Conservation (phyloP, 2,888 invertebrate species). For the Polyploca ridens region DNA sequence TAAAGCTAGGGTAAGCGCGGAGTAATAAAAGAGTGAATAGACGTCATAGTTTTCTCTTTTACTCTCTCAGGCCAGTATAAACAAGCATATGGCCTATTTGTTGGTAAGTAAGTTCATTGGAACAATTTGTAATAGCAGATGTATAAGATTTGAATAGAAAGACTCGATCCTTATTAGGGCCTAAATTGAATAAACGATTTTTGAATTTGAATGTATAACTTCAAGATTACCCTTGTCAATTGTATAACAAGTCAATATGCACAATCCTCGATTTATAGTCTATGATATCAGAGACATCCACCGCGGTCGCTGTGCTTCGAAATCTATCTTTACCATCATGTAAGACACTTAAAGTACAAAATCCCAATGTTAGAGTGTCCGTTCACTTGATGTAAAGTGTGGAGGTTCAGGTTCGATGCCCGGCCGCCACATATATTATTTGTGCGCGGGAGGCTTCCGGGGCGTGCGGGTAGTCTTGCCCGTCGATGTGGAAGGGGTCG, state of each 20-base stretch:
- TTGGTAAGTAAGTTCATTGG: too few relatives aligned
- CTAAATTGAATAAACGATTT: too few relatives aligned
- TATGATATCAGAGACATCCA: not conserved
- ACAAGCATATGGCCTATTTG: too few relatives aligned
- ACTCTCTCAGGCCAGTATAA: too few relatives aligned
- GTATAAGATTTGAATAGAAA: too few relatives aligned
- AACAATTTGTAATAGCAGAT: too few relatives aligned
- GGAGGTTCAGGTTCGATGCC: constrained; percentile 23
- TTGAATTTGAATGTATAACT: too few relatives aligned
- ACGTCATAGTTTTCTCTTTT: too few relatives aligned
- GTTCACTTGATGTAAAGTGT: constrained; percentile 27
- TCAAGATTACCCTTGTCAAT: not conserved
- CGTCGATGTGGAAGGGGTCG: constrained; percentile 77
- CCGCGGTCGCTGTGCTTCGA: not conserved
- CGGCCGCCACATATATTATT: constrained; percentile 58
- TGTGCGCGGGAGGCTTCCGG: constrained; percentile 73
- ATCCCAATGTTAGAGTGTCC: constrained; percentile 37
- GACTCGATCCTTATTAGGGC: too few relatives aligned
- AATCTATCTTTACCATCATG: not conserved
- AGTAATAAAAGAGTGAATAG: too few relatives aligned
- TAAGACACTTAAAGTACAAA: constrained; percentile 17
- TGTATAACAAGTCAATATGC: not conserved
- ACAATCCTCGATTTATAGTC: not conserved
- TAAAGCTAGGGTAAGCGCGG: not conserved
- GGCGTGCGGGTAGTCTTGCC: constrained; percentile 78